Conservation (phyloP, 2,797 vertebrate genomes). For the Pangasius macronema region DNA sequence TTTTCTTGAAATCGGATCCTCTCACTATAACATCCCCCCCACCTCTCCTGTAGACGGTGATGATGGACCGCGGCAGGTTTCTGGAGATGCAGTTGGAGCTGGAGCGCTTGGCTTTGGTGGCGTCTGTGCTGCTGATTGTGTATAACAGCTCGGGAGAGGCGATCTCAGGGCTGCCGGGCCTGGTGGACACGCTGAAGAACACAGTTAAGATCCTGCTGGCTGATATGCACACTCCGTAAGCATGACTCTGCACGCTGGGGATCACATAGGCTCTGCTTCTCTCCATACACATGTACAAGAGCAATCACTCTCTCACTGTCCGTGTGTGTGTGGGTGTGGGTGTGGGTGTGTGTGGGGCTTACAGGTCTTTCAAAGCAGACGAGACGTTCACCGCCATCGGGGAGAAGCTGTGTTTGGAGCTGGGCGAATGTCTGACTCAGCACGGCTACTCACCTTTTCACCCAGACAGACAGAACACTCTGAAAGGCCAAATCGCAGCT, state of each 20-base stretch:
- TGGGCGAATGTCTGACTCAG: slow-evolving; percentile 79
- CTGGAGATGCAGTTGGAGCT: slow-evolving; percentile 87
- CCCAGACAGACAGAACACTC: slow-evolving; percentile 69
- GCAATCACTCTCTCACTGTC: background rate
- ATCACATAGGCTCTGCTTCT: background rate
- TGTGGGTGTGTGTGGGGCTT: background rate
- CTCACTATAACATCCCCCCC: background rate
- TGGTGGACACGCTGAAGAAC: slow-evolving; percentile 85
- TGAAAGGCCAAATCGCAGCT: slow-evolving; percentile 90
- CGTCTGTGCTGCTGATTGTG: slow-evolving; percentile 84
- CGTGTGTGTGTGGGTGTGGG: background rate
- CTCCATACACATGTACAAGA: background rate
- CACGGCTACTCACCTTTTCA: slow-evolving; percentile 82
- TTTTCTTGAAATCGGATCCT: background rate
- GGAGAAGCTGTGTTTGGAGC: slow-evolving; percentile 88
- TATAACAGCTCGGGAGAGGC: slow-evolving; percentile 82
- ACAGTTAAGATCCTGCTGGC: slow-evolving; percentile 79
- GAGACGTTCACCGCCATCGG: slow-evolving; percentile 81
- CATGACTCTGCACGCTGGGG: slow-evolving; percentile 35
- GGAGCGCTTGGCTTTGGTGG: slow-evolving; percentile 78
- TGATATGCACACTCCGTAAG: slow-evolving; percentile 86
- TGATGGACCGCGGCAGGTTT: slow-evolving; percentile 93
- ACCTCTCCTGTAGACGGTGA: slow-evolving; percentile 79
- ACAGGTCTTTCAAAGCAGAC: slow-evolving; percentile 79
- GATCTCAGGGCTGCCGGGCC: slow-evolving; percentile 78